phyloP scores from a whole-genome alignment of 1,140 invertebrate species.

The Papilio helenus region DNA sequence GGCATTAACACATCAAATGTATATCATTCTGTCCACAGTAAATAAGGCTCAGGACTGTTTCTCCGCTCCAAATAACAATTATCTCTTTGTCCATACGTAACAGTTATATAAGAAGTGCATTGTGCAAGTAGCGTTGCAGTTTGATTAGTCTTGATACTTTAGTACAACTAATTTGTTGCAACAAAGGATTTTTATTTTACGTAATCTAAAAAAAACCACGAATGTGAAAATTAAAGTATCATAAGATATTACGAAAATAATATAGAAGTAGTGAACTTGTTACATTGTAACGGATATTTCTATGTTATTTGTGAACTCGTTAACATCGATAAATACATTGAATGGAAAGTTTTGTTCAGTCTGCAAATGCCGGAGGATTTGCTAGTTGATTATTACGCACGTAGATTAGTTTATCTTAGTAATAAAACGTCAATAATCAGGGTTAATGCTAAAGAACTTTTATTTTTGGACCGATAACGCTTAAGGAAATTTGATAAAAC shows the following conservation, averaged over 20 bases:
- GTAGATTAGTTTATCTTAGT: slow-evolving; percentile 14
- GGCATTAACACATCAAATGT: slow-evolving; percentile 29
- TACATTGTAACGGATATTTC: neutral
- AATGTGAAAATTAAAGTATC: neutral
- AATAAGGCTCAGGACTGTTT: slow-evolving; percentile 21
- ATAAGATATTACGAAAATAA: neutral
- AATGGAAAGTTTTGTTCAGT: slow-evolving; percentile 18
- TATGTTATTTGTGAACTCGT: neutral
- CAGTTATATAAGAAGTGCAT: slow-evolving; percentile 14
- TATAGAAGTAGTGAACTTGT: neutral
- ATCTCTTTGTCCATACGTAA: slow-evolving; percentile 16
- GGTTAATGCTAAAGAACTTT: neutral
- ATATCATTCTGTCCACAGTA: slow-evolving; percentile 27
- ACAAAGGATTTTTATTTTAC: neutral
- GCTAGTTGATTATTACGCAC: neutral
- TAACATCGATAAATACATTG: slow-evolving; percentile 2
- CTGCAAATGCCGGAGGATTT: neutral
- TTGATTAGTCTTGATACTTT: slow-evolving; percentile 22
- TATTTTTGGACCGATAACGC: neutral
- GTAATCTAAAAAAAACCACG: neutral
- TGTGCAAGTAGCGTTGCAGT: slow-evolving; percentile 21
- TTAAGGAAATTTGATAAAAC: neutral
- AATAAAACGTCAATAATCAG: neutral
- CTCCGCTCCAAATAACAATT: slow-evolving; percentile 35
- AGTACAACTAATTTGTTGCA: neutral